A percentile compares a stretch with the other conserved stretches of the same genome.
These are phyloP conservation scores for Merluccius polli DNA, from an alignment of 2,797 vertebrate genomes.

Conservation along the genomic window DNA sequence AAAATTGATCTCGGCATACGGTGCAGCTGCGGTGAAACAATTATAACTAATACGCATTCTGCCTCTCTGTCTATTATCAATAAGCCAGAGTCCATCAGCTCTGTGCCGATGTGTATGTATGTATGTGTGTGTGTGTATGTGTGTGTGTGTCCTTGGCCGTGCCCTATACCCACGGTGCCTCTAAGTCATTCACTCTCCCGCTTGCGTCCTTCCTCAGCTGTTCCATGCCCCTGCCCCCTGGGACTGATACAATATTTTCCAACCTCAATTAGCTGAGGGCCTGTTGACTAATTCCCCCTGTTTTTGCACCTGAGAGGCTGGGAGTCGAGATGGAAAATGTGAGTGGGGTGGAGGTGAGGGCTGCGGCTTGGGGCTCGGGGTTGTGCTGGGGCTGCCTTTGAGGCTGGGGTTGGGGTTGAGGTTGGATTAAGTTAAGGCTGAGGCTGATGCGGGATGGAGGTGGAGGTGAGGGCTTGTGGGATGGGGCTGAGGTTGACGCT, in stretches of 20 bases:
- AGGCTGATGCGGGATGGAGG: too few relatives aligned
- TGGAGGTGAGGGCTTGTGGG: too few relatives aligned
- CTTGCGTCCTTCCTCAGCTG: conserved; percentile 68
- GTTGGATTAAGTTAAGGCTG: too few relatives aligned
- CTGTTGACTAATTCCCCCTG: conserved; percentile 79
- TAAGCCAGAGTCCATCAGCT: neutral
- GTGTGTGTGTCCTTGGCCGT: conserved; percentile 31
- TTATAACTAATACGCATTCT: too few relatives aligned
- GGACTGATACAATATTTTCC: conserved; percentile 85
- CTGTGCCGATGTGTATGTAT: neutral
- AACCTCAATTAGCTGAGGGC: conserved; percentile 75
- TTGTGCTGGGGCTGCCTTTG: conserved; percentile 58
- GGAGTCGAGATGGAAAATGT: conserved; percentile 76
- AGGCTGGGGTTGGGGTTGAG: conserved; percentile 14
- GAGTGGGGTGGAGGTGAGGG: conserved; percentile 67
- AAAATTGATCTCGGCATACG: too few relatives aligned
- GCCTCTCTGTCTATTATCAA: neutral
- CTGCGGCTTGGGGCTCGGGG: conserved; percentile 42
- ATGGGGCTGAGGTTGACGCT: neutral
- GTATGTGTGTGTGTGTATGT: conserved; percentile 2
- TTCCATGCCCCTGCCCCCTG: conserved; percentile 72
- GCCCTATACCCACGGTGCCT: conserved; percentile 30
- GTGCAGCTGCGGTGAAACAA: too few relatives aligned
- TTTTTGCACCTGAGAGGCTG: conserved; percentile 80
- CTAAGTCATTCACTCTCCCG: conserved; percentile 39